Evolutionary conservation across 2,113 vertebrate species (phyloP).

Genomic region (Rissa tridactyla): DNA sequence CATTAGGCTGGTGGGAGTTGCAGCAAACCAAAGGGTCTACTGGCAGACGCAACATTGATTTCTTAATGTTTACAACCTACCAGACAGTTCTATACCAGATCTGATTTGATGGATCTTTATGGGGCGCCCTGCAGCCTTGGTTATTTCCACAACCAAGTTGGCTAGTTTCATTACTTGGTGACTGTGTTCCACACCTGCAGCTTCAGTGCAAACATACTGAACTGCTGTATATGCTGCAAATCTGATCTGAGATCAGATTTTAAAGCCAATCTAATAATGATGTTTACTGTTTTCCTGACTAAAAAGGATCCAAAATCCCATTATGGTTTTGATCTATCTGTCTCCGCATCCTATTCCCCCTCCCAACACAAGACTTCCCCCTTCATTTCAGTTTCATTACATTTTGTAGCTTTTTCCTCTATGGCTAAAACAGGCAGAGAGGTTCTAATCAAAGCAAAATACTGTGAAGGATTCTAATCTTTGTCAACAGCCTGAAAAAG

Average conservation of each 20-base stretch:
- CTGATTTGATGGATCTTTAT: constrained; percentile 70
- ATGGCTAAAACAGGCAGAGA: not conserved
- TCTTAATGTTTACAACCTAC: constrained; percentile 67
- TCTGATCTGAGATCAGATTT: not conserved
- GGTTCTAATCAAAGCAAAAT: constrained; percentile 2
- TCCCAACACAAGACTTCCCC: not conserved
- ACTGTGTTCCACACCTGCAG: constrained; percentile 42
- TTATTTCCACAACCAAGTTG: constrained; percentile 68
- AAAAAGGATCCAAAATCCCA: not conserved
- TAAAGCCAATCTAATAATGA: not conserved
- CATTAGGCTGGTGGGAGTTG: constrained; percentile 70
- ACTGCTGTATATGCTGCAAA: not conserved
- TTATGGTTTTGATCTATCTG: not conserved
- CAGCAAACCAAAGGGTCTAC: constrained; percentile 64
- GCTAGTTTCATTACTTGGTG: constrained; percentile 53
- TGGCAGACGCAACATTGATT: constrained; percentile 72
- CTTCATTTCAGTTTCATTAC: constrained; percentile 10
- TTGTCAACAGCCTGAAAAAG: not conserved
- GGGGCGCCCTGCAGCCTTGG: constrained; percentile 70
- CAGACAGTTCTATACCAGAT: constrained; percentile 73
- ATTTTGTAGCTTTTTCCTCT: not conserved
- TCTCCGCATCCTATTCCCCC: not conserved
- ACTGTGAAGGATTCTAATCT: constrained; percentile 13
- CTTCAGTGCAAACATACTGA: constrained; percentile 28
- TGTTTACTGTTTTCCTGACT: not conserved